A percentile compares a stretch with the other conserved stretches of the same genome.
Evolutionary conservation across 2,888 invertebrate genomes (phyloP).

Genomic region (Drosophila parthenogenetica): DNA sequence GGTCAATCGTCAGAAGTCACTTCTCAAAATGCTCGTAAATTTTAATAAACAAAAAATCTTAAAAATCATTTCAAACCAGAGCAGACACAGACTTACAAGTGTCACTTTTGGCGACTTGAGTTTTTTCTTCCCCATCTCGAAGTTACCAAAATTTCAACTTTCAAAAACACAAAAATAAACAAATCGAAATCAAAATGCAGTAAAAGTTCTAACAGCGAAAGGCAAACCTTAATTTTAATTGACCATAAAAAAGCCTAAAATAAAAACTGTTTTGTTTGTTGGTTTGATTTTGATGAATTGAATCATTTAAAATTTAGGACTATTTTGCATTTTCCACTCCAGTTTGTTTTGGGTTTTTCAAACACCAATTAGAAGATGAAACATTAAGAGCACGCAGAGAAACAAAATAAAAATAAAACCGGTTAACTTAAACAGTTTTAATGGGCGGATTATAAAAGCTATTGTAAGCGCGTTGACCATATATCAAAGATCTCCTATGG

Average conservation of each 20-base stretch:
- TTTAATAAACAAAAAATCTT: conserved; percentile 44
- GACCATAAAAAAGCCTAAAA: conserved; percentile 40
- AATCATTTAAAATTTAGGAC: conserved; percentile 51
- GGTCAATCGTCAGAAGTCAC: conserved; percentile 43
- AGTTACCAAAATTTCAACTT: conserved; percentile 73
- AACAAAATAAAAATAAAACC: conserved; percentile 34
- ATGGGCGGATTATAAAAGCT: conserved; percentile 42
- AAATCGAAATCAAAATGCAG: conserved; percentile 27
- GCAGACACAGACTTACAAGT: conserved; percentile 43
- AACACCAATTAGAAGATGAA: conserved; percentile 39
- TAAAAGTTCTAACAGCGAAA: conserved; percentile 53
- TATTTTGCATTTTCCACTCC: conserved; percentile 65
- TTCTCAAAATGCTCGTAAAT: conserved; percentile 56
- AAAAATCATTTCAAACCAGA: conserved; percentile 29
- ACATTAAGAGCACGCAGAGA: conserved; percentile 26
- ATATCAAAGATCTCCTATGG: conserved; percentile 55
- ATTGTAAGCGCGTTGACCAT: conserved; percentile 48
- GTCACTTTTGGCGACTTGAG: conserved; percentile 46
- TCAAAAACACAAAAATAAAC: conserved; percentile 42
- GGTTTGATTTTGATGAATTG: conserved; percentile 61
- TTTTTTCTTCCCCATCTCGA: conserved; percentile 49
- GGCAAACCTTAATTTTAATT: conserved; percentile 47
- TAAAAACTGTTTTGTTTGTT: conserved; percentile 26
- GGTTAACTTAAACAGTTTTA: conserved; percentile 47
- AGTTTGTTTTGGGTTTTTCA: conserved; percentile 39